Base-by-base conservation (phyloP, 2,888 invertebrate species). In the Bellardia pandia region DNA sequence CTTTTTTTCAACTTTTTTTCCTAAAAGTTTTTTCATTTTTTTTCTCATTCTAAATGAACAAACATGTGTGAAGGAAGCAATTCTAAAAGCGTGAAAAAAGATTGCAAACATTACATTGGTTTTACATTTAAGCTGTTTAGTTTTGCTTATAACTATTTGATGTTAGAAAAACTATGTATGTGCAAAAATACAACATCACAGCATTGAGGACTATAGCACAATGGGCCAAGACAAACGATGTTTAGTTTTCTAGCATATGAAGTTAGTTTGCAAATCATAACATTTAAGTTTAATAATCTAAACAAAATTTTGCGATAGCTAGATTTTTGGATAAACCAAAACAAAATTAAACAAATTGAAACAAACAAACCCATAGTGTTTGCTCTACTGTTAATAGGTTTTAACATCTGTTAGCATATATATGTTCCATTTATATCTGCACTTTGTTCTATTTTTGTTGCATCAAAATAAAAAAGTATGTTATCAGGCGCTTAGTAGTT, bases 401-500 rank as follows among this genome's bases (percentile, higher is more conserved):
- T 58, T 11, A 33, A 9, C 45, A 68, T 58, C 45, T 68, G 33
- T 58, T 45, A 16, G 56, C 14, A 14, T 51, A n/a, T 56, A 2
- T 56, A 42, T 68, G 9, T 13, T 33, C 33, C 7, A 45, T 68
- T 58, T 68, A 8, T 53, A 14, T 64, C 23, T 23, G 23, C 23
- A 13, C 14, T 42, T 14, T 45, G 33, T 60, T 8, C 33, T 11
- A 16, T 48, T 48, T 60, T 56, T 56, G 13, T 40, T 56, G 11
- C 33, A 40, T 45, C 23, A 30, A 13, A 58, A 80, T 60, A 23
- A 71, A 45, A 85, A 85, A 75, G 62, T 75, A 75, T 79, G 85
- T 85, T 85, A 85, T 85, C 85, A 72, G 72, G 71, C 85, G 80
- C 80, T 85, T 79, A 85, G 16, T 78, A 85, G 64, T 62, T 76